phyloP scores from a whole-genome alignment of 2,888 invertebrate species.

The Bombylius discolor region DNA sequence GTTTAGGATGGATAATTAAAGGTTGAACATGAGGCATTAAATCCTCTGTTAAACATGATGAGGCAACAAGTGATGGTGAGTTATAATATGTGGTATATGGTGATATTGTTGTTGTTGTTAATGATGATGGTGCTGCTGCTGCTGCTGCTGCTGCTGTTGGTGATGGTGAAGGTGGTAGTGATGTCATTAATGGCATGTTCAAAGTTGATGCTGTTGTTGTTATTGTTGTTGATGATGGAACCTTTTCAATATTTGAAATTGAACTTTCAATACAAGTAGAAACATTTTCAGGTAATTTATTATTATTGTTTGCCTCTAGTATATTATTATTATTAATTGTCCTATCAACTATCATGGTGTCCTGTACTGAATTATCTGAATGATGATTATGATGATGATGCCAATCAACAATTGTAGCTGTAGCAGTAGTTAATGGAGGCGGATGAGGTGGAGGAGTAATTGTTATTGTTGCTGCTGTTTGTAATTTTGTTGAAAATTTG shows the following conservation, averaged over 20 bases:
- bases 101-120: conserved; percentile 14
- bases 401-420: too few species aligned
- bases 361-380: neutral
- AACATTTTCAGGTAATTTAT: neutral
- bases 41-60: neutral
- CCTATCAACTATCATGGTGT: neutral
- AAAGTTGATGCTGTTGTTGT: conserved; percentile 11
- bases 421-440: too few species aligned
- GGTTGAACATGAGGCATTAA: neutral
- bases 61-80: too few species aligned
- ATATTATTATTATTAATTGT: neutral
- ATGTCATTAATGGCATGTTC: neutral
- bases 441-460: too few species aligned
- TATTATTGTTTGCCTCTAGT: conserved; percentile 3
- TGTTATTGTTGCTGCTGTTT: neutral
- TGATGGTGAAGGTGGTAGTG: neutral
- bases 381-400: too few species aligned
- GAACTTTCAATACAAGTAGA: neutral
- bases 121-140: conserved; percentile 18
- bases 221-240: conserved; percentile 5
- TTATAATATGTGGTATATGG: neutral
- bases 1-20: neutral
- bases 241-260: neutral
- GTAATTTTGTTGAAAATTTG: neutral
- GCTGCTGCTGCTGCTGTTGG: conserved; percentile 6